Conservation (phyloP, 2,888 invertebrate species). For the Leptopilina syphax region DNA sequence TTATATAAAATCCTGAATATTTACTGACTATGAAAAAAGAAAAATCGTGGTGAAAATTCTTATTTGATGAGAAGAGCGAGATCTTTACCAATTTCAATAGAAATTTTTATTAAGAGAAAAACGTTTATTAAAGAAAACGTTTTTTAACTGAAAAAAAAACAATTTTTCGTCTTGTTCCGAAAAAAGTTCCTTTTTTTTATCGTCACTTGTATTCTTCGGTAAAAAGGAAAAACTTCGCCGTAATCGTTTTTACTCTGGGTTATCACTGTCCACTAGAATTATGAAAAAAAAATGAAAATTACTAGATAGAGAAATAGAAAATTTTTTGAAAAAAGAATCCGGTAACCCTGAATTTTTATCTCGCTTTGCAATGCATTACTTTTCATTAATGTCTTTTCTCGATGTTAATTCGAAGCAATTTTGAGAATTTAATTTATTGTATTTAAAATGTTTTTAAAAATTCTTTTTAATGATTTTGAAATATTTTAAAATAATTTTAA, state of each 20-base stretch:
- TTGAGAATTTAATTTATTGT: too few relatives aligned
- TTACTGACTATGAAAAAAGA: conserved; percentile 54
- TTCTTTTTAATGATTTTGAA: too few relatives aligned
- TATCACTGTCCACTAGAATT: not conserved
- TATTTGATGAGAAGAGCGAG: conserved; percentile 14
- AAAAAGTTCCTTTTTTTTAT: not conserved
- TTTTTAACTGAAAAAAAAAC: not conserved
- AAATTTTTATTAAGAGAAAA: not conserved
- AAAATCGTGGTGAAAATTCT: conserved; percentile 45
- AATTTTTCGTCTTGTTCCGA: not conserved
- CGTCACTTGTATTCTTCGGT: too few relatives aligned
- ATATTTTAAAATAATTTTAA: too few relatives aligned
- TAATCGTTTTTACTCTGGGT: conserved; percentile 8
- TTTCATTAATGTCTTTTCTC: conserved; percentile 31
- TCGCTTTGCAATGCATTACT: conserved; percentile 29
- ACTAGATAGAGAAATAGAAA: not conserved
- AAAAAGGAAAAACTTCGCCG: too few relatives aligned
- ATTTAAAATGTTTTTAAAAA: too few relatives aligned
- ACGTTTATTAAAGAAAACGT: conserved; percentile 4
- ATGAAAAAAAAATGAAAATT: not conserved
- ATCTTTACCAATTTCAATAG: not conserved
- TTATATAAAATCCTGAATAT: conserved; percentile 64
- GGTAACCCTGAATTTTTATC: conserved; percentile 18
- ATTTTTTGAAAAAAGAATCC: not conserved
- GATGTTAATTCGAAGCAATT: not conserved